Conservation (phyloP, 2,888 invertebrate genomes). For the Operophtera brumata region DNA sequence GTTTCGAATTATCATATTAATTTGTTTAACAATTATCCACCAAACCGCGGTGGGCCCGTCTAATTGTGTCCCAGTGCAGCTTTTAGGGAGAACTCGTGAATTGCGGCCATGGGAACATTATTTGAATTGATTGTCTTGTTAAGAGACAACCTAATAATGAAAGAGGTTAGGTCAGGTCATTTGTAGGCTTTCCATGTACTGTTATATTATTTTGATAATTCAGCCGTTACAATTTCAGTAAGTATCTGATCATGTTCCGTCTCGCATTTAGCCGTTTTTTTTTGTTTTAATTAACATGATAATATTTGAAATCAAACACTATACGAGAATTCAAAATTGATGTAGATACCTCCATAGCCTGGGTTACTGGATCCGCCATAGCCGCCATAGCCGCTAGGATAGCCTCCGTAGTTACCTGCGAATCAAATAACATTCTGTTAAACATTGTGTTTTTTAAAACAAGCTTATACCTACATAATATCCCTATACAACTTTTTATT, state of each 20-base stretch:
- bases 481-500: no score
- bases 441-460: no score
- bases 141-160: background rate
- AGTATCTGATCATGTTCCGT: no score
- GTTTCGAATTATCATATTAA: constrained; percentile 20
- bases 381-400: constrained; percentile 18
- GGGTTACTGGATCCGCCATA: constrained; percentile 22
- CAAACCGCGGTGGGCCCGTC: constrained; percentile 4
- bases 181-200: background rate
- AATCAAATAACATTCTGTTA: background rate
- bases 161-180: background rate
- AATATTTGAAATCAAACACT: no score
- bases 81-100: constrained; percentile 1
- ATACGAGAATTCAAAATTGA: no score
- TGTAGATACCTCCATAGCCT: constrained; percentile 17
- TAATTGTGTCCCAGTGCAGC: constrained; percentile 6
- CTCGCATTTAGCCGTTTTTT: no score
- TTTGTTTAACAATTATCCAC: constrained; percentile 21
- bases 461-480: no score
- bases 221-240: no score
- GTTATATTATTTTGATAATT: no score
- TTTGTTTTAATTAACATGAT: no score
- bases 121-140: background rate
- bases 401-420: background rate
- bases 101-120: constrained; percentile 8